phyloP scores from a whole-genome alignment of 2,888 invertebrate species.

The Tenthredo notha region DNA sequence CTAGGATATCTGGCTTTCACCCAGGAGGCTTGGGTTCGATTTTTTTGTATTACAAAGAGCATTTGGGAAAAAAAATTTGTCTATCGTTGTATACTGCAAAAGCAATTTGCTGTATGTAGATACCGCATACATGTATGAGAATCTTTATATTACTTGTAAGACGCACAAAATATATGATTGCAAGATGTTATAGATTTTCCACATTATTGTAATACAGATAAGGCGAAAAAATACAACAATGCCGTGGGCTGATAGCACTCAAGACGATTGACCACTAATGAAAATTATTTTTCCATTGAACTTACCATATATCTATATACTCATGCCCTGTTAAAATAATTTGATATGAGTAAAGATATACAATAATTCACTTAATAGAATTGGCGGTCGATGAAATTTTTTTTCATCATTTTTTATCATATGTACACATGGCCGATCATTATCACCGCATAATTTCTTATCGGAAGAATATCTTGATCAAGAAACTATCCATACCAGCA shows the following conservation, averaged over 20 bases:
- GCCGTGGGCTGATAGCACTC: not conserved
- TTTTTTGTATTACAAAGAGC: slow-evolving; percentile 66
- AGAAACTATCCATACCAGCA: too few relatives aligned
- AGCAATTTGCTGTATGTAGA: too few relatives aligned
- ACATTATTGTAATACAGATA: not conserved
- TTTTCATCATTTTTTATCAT: too few relatives aligned
- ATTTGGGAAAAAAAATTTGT: not conserved
- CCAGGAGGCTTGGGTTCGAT: slow-evolving; percentile 84
- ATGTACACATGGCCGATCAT: too few relatives aligned
- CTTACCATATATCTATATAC: not conserved
- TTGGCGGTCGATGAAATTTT: too few relatives aligned
- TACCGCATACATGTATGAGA: too few relatives aligned
- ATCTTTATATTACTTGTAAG: not conserved
- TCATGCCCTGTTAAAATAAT: too few relatives aligned
- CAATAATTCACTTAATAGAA: too few relatives aligned
- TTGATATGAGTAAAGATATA: too few relatives aligned
- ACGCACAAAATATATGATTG: not conserved
- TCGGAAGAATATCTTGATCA: too few relatives aligned
- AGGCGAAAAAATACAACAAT: not conserved
- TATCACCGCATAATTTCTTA: too few relatives aligned
- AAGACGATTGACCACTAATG: not conserved
- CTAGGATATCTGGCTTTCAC: slow-evolving; percentile 82
- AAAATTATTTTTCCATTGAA: not conserved
- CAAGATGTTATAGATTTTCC: not conserved
- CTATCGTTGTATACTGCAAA: too few relatives aligned